phyloP scores from a whole-genome alignment of 2,888 invertebrate species.

The Myopa tessellatipennis region DNA sequence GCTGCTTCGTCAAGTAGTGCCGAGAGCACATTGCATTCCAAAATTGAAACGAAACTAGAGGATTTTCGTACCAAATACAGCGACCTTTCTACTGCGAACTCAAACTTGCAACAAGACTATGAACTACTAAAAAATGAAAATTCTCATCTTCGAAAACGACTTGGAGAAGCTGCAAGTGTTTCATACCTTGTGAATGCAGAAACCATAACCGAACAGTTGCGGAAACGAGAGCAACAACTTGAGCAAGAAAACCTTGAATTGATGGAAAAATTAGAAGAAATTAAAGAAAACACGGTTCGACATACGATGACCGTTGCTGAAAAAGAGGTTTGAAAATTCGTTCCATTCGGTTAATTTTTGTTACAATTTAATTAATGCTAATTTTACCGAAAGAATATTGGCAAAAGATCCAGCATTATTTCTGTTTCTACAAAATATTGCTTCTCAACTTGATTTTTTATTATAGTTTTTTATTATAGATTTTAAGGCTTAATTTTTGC shows the following conservation, averaged over 20 bases:
- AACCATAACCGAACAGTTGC: slow-evolving; percentile 19
- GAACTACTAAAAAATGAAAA: slow-evolving; percentile 53
- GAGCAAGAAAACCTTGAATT: slow-evolving; percentile 62
- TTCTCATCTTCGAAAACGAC: slow-evolving; percentile 45
- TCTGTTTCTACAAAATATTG: too few species aligned
- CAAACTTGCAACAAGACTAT: slow-evolving; percentile 57
- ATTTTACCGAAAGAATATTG: too few species aligned
- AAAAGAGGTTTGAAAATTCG: slow-evolving; percentile 55
- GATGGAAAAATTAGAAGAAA: slow-evolving; percentile 59
- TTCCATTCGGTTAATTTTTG: too few species aligned
- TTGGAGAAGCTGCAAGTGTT: not conserved
- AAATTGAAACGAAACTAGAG: slow-evolving; percentile 52
- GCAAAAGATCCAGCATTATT: too few species aligned
- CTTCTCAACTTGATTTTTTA: too few species aligned
- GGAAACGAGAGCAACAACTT: slow-evolving; percentile 42
- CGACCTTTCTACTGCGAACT: slow-evolving; percentile 50
- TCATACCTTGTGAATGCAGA: not conserved
- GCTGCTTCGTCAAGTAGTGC: slow-evolving; percentile 44
- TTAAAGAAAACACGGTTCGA: slow-evolving; percentile 54
- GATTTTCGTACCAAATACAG: slow-evolving; percentile 55
- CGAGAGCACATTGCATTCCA: slow-evolving; percentile 40
- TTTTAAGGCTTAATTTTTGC: too few species aligned
- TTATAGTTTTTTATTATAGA: too few species aligned
- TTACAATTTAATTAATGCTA: too few species aligned
- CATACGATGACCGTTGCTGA: slow-evolving; percentile 60